Evolutionary conservation across 2,888 invertebrate genomes (phyloP), one percentile per base, ranked within the genome.

Genomic region (Eristalinus sepulchralis): DNA sequence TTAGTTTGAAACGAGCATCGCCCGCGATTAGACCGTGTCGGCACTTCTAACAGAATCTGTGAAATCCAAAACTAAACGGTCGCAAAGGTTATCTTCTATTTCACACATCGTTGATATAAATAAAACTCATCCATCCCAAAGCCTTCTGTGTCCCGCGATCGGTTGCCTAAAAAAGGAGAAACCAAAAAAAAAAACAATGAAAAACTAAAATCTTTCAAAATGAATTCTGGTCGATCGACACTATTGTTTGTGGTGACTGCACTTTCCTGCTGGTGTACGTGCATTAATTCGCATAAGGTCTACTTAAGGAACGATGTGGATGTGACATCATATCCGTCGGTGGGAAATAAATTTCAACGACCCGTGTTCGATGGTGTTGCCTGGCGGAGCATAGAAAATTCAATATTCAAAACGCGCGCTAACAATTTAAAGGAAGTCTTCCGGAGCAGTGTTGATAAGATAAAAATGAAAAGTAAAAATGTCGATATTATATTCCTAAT

Each of bases 401-500:
- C 86, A 3, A 72, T 86, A 20, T 57, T 79, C 17, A 86, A 86
- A 47, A n/a, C 78, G 9, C 64, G 75, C 13, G 64, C 66, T 27
- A 75, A 62, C 63, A 79, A 71, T 27, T 71, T 86, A 36, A 83
- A 86, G 57, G 71, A 79, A 3, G 17, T 83, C 47, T 93, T 95
- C 83, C 94, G 94, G 88, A 92, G 92, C 68, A 94, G 94, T 88
- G 93, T 95, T 1, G 93, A 94, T 72, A 90, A 90, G n/a, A 90
- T 95, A 31, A 93, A 94, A 70, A 89, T 88, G 72, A 89, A 89
- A 73, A 88, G 89, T 70, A 90, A 89, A 73, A 89, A 93, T 91
- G 91, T 95, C 84, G 96, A 96, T 89, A 91, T 96, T 53, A 93
- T 96, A 31, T 96, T 96, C 90, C 91, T 96, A 62, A 94, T 96